Percentiles rank a stretch among this genome's conserved stretches.
Conservation (phyloP, 2,888 invertebrate species). For the Dysmachus trigonus region DNA sequence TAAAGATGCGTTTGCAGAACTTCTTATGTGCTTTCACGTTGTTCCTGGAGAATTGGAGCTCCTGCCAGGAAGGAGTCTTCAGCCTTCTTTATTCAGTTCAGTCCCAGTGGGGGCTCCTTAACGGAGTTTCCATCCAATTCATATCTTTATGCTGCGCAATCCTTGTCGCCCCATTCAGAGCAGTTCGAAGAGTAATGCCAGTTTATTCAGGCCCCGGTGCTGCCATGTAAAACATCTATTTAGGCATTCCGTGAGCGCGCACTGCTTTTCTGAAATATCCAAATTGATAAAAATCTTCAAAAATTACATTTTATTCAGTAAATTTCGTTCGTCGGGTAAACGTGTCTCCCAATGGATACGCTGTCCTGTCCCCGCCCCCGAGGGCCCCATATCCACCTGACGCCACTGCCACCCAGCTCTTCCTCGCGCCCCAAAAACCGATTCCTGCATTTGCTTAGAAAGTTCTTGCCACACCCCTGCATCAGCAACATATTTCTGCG, state of each 20-base stretch:
- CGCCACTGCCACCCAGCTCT: neutral
- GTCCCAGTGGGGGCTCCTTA: neutral
- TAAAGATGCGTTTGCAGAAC: neutral
- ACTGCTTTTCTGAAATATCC: conserved; percentile 26
- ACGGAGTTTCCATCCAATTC: conserved; percentile 6
- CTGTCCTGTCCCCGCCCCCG: neutral
- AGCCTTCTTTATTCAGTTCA: neutral
- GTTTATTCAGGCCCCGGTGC: conserved; percentile 4
- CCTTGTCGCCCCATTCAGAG: conserved; percentile 23
- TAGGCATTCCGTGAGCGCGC: conserved; percentile 27
- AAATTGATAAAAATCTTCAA: conserved; percentile 40
- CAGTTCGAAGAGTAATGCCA: conserved; percentile 11
- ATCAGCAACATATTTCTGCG: neutral
- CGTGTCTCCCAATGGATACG: conserved; percentile 9
- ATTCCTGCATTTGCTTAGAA: conserved; percentile 15
- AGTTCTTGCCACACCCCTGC: neutral
- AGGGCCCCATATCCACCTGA: neutral
- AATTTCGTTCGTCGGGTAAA: conserved; percentile 21
- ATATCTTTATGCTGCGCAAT: conserved; percentile 23
- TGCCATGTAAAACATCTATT: conserved; percentile 24
- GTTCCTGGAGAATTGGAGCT: neutral
- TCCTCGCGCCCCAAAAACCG: neutral
- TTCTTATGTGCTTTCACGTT: neutral
- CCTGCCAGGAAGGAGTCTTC: neutral
- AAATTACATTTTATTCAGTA: conserved; percentile 40